phyloP scores from a whole-genome alignment of 2,113 vertebrate genomes.

The Scartelaos histophorus region DNA sequence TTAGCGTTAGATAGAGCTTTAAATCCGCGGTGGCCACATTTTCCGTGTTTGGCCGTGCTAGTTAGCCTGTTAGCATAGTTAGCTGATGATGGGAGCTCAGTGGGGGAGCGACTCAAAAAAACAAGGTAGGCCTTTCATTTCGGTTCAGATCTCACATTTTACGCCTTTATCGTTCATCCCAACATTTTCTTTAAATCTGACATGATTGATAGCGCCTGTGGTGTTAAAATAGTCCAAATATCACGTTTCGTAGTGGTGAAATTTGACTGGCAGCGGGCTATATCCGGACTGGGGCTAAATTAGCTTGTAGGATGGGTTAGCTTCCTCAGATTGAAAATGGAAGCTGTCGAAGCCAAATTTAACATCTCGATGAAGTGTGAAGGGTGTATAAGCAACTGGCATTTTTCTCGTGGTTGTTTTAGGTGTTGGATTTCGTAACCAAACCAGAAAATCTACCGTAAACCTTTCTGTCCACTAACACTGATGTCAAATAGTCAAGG shows the following conservation, averaged over 20 bases:
- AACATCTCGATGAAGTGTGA: background rate
- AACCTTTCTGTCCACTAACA: too few species aligned
- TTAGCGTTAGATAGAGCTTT: background rate
- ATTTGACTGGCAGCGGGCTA: background rate
- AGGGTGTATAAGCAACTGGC: background rate
- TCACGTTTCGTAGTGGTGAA: background rate
- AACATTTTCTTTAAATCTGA: accelerated
- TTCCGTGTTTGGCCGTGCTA: slow-evolving; percentile 51
- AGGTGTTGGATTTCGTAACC: background rate
- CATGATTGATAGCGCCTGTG: accelerated
- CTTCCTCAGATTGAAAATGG: slow-evolving; percentile 10
- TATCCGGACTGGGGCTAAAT: slow-evolving; percentile 24
- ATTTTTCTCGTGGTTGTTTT: background rate
- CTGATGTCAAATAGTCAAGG: background rate
- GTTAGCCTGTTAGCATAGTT: slow-evolving; percentile 47
- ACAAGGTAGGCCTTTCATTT: slow-evolving; percentile 60
- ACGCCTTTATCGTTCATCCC: accelerated
- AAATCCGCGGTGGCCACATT: slow-evolving; percentile 28
- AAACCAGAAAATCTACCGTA: background rate
- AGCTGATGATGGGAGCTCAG: slow-evolving; percentile 56
- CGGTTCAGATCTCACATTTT: background rate
- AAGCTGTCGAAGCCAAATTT: background rate
- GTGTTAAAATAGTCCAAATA: background rate
- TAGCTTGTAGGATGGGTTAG: slow-evolving; percentile 28
- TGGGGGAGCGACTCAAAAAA: slow-evolving; percentile 41